Evolutionary conservation across 1,140 invertebrate species (phyloP).

Genomic region (Drosophila carrolli): DNA sequence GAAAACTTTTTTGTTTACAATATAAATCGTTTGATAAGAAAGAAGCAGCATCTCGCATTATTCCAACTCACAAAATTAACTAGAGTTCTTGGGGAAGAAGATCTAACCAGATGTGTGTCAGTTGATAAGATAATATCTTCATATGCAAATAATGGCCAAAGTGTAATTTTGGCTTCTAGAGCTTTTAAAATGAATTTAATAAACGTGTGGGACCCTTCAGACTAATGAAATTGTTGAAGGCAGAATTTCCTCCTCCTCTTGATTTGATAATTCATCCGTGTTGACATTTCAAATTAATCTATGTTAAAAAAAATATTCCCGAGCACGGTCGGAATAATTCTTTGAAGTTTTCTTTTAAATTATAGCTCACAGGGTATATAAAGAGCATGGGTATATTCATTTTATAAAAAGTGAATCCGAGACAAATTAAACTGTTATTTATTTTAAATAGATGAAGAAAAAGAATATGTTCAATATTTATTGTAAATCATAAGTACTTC

Average conservation of each 20-base stretch:
- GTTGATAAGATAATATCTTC: constrained; percentile 32
- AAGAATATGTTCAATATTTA: no score
- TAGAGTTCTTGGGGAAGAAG: background rate
- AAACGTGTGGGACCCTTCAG: background rate
- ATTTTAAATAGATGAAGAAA: no score
- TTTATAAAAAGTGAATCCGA: background rate
- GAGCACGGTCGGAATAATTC: background rate
- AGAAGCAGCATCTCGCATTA: no score
- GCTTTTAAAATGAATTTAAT: constrained; percentile 1
- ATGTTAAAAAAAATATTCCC: constrained; percentile 3
- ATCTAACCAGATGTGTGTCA: constrained; percentile 1
- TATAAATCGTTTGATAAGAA: no score
- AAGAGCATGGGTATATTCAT: background rate
- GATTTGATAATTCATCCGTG: constrained; percentile 8
- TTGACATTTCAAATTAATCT: constrained; percentile 8
- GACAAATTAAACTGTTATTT: no score
- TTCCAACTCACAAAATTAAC: background rate
- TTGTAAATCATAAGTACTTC: no score
- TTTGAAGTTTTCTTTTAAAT: constrained; percentile 16
- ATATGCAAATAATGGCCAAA: constrained; percentile 8
- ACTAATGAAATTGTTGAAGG: background rate
- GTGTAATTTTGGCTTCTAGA: background rate
- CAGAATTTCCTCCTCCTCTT: no score
- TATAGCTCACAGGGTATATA: background rate
- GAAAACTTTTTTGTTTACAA: no score